Percentiles rank a stretch among this genome's conserved stretches.
Evolutionary conservation across 2,888 invertebrate genomes (phyloP).

Genomic region (Lasioglossum calceatum): DNA sequence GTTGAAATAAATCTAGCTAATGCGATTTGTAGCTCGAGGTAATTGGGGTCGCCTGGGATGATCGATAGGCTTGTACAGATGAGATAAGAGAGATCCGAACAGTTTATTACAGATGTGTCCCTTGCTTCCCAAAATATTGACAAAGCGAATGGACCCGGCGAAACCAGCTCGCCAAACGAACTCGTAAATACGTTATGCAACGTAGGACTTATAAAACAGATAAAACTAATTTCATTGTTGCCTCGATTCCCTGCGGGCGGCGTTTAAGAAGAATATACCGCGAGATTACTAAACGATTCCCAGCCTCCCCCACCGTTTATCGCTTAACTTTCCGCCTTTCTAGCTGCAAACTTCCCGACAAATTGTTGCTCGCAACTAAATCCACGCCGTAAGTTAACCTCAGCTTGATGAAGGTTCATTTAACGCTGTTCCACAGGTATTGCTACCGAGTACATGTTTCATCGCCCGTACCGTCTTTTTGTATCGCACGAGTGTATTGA

Average conservation of each 20-base stretch:
- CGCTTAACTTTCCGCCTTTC: conserved; percentile 53
- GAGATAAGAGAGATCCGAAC: conserved; percentile 43
- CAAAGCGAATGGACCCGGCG: not conserved
- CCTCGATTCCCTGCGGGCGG: not conserved
- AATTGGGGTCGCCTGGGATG: conserved; percentile 45
- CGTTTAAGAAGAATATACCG: conserved; percentile 38
- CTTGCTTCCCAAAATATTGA: not conserved
- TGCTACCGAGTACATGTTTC: not conserved
- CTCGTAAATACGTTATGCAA: not conserved
- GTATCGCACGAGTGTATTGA: not conserved
- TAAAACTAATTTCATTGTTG: conserved; percentile 31
- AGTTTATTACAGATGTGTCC: not conserved
- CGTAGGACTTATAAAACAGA: conserved; percentile 16
- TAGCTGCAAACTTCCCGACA: conserved; percentile 35
- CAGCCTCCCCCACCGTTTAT: conserved; percentile 34
- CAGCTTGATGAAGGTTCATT: conserved; percentile 39
- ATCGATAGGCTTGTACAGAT: conserved; percentile 58
- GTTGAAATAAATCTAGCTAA: conserved; percentile 20
- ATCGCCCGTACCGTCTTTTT: not conserved
- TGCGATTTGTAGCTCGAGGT: conserved; percentile 30
- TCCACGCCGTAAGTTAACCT: conserved; percentile 30
- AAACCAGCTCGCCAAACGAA: not conserved
- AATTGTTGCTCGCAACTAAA: conserved; percentile 48
- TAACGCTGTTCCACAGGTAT: conserved; percentile 30
- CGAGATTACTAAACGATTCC: conserved; percentile 47